Evolutionary conservation across 2,888 invertebrate species (phyloP).

Genomic region (Lasioglossum malachurum): DNA sequence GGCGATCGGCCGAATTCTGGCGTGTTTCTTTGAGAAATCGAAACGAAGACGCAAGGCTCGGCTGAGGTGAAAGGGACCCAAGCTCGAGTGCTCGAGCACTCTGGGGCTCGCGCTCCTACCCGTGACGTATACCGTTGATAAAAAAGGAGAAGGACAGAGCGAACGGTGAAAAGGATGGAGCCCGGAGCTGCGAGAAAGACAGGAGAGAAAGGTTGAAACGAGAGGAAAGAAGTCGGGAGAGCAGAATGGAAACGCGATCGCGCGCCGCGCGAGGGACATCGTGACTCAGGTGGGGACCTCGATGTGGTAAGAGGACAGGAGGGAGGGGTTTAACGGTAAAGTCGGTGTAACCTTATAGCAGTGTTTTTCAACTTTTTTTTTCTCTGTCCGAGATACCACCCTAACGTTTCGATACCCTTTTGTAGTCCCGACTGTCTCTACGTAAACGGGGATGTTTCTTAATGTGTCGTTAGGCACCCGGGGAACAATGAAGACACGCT

Average conservation of each 20-base stretch:
- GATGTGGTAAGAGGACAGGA: conserved; percentile 62
- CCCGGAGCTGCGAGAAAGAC: conserved; percentile 31
- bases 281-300: conserved; percentile 51
- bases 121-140: conserved; percentile 66
- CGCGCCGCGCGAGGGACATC: conserved; percentile 64
- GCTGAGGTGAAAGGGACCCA: conserved; percentile 76
- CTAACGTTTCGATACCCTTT: conserved; percentile 32
- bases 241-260: conserved; percentile 74
- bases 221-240: conserved; percentile 30
- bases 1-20: conserved; percentile 13
- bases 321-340: conserved; percentile 81
- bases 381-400: conserved; percentile 22
- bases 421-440: conserved; percentile 22
- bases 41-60: conserved; percentile 57
- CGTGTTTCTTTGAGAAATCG: conserved; percentile 43
- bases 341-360: conserved; percentile 79
- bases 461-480: neutral
- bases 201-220: conserved; percentile 47
- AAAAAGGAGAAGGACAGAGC: conserved; percentile 44
- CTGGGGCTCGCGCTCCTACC: neutral
- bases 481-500: conserved; percentile 1
- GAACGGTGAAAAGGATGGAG: conserved; percentile 14
- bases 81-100: conserved; percentile 15
- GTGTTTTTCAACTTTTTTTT: conserved; percentile 57
- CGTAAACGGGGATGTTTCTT: conserved; percentile 15